phyloP scores from a whole-genome alignment of 2,888 invertebrate species.

The Heteromurus nitidus region DNA sequence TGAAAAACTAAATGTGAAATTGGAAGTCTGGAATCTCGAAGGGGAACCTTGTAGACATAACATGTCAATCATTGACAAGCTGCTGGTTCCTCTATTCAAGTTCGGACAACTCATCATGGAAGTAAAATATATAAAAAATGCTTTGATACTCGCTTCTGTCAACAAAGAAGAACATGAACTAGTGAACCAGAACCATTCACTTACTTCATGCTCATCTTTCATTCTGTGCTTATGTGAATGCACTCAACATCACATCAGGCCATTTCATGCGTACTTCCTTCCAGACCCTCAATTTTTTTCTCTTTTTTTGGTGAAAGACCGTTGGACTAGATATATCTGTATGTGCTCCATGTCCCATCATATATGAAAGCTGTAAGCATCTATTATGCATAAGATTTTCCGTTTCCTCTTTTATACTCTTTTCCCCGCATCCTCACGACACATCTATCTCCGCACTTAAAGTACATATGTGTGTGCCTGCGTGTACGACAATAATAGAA shows the following conservation, averaged over 20 bases:
- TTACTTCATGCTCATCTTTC: constrained; percentile 4
- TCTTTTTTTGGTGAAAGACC: background rate
- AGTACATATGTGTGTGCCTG: no score
- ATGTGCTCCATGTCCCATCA: constrained; percentile 20
- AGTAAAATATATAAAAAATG: no score
- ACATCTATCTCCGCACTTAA: no score
- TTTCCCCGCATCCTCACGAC: background rate
- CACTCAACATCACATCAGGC: background rate
- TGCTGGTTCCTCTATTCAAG: no score
- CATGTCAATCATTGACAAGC: no score
- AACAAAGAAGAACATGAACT: constrained; percentile 39
- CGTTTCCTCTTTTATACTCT: constrained; percentile 11
- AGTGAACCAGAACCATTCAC: constrained; percentile 36
- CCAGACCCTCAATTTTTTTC: background rate
- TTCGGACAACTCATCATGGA: no score
- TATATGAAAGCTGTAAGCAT: constrained; percentile 49
- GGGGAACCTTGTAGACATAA: no score
- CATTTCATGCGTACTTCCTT: background rate
- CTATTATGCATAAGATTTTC: constrained; percentile 39
- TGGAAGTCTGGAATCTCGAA: no score
- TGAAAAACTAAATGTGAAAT: no score
- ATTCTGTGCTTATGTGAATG: background rate
- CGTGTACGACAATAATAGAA: background rate
- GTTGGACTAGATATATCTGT: background rate
- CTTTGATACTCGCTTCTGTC: constrained; percentile 35